These are phyloP conservation scores for Lysandra coridon DNA, from an alignment of 2,888 invertebrate genomes.

Conservation along the genomic window DNA sequence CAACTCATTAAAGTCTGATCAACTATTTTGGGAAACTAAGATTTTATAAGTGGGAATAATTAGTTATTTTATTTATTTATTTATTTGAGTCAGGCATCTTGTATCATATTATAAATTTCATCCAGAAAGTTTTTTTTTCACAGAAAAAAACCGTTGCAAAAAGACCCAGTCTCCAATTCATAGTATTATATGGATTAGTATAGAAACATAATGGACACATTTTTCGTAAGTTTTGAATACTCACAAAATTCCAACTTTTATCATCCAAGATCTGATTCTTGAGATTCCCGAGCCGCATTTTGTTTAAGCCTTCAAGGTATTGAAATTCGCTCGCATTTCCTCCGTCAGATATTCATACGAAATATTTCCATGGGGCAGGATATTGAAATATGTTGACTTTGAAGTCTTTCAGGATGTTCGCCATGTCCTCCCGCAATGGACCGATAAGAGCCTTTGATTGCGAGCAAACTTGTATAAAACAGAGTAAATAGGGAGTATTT, in stretches of 20 bases:
- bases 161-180: too few species aligned
- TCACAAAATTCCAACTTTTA: neutral
- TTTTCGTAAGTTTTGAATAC: neutral
- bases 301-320: neutral
- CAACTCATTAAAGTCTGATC: too few species aligned
- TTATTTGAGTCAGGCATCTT: too few species aligned
- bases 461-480: neutral
- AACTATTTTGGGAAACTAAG: too few species aligned
- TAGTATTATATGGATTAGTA: too few species aligned
- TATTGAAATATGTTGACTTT: slow-evolving; percentile 16
- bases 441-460: neutral
- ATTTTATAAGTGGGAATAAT: too few species aligned
- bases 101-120: too few species aligned
- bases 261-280: neutral
- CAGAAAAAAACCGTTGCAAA: too few species aligned
- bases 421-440: neutral
- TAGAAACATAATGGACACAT: neutral
- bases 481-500: neutral
- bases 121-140: too few species aligned
- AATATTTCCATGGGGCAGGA: neutral
- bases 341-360: neutral
- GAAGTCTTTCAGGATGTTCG: slow-evolving; percentile 8
- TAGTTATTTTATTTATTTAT: too few species aligned
- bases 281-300: neutral
- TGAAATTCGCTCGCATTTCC: slow-evolving; percentile 3